phyloP scores from a whole-genome alignment of 2,888 invertebrate species.

The Agrotis ipsilon region DNA sequence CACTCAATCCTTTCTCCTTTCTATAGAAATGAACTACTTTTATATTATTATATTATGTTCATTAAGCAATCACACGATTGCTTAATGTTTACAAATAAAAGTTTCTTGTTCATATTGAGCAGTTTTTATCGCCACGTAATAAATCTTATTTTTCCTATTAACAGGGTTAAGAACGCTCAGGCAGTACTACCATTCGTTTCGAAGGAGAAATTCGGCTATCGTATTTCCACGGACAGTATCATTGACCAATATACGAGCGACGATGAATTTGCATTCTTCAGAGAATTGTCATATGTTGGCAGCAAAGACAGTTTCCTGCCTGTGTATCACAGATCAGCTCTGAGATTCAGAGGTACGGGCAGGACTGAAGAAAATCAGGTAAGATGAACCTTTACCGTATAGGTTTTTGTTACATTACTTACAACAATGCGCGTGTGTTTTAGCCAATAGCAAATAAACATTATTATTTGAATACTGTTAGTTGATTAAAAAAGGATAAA shows the following conservation, averaged over 20 bases:
- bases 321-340: constrained; percentile 75
- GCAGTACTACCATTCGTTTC: constrained; percentile 86
- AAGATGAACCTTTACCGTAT: constrained; percentile 34
- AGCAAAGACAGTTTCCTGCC: constrained; percentile 91
- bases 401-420: too few relatives aligned
- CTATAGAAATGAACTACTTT: too few relatives aligned
- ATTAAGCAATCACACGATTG: too few relatives aligned
- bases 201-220: constrained; percentile 84
- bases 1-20: neutral
- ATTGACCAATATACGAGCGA: constrained; percentile 78
- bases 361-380: constrained; percentile 79
- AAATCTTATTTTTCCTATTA: neutral
- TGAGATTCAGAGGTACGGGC: constrained; percentile 74
- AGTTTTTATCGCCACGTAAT: too few relatives aligned
- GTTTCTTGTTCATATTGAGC: too few relatives aligned
- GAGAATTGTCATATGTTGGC: constrained; percentile 85
- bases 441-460: too few relatives aligned
- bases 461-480: too few relatives aligned
- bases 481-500: too few relatives aligned
- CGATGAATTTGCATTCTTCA: constrained; percentile 80
- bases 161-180: constrained; percentile 85
- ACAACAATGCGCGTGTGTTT: too few relatives aligned
- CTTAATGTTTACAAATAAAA: too few relatives aligned
- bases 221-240: constrained; percentile 87
- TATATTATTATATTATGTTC: too few relatives aligned